Evolutionary conservation across 92 coral and sea anemone genomes (phyloP), one percentile per base, ranked within the genome.

Genomic region (Heteractis magnifica): DNA sequence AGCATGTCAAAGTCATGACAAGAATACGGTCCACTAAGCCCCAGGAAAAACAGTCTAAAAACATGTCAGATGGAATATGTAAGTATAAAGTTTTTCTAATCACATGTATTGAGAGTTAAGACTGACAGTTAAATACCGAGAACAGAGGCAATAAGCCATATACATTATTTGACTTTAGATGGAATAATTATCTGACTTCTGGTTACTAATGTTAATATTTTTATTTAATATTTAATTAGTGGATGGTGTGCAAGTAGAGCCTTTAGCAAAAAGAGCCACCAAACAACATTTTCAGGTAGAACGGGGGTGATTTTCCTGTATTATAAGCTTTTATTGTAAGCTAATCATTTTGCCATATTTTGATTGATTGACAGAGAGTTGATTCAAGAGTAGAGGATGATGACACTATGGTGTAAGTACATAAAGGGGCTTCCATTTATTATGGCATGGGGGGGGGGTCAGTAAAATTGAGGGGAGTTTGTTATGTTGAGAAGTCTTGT

Each of bases 161-260:
- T 34, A 34, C 44, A 2, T 34, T 34, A 2, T 34, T 34, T 34
- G 44, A 34, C 44, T 34, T 34, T 34, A 34, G 44, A 34, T 34
- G 44, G 44, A 34, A 34, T 34, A 34, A 34, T 34, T 34, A 34
- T 34, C 44, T 34, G 44, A 34, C 44, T 34, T 34, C 44, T 34
- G 44, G 44, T 34, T 34, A 34, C 44, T 34, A 2, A 34, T 34
- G 44, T 34, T 34, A 34, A 34, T 34, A 34, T 34, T 34, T 34
- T 64, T 51, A 18, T 44, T 78, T 18, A 21, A 23, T 8, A 59
- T 77, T 52, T 14, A 10, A 52, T 44, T 58, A 95, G 98, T 95
- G 88, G 98, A 92, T 82, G 88, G 94, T 73, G 96, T 95, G 4
- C 94, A 93, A 72, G 90, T 95, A 19, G 96, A 89, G 13, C 98